Evolutionary conservation across 2,888 invertebrate genomes (phyloP).

Genomic region (Polyploca ridens): DNA sequence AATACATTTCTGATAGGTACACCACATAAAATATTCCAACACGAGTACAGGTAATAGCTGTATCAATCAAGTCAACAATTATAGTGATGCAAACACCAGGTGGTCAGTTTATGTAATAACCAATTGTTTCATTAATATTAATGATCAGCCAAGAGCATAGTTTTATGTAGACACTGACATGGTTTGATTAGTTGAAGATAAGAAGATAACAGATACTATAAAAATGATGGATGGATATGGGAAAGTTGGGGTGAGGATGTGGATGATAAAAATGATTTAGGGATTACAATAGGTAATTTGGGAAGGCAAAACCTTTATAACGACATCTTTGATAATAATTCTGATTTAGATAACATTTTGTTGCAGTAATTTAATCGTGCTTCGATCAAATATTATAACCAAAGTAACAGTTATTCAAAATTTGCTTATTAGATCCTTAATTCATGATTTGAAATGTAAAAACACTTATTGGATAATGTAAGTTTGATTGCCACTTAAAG

Average conservation of each 20-base stretch:
- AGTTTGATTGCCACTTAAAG: neutral
- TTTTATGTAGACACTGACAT: slow-evolving; percentile 42
- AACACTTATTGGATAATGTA: too few relatives aligned
- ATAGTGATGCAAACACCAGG: slow-evolving; percentile 65
- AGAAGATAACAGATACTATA: slow-evolving; percentile 34
- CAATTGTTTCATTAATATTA: slow-evolving; percentile 64
- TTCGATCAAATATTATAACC: too few relatives aligned
- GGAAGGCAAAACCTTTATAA: neutral
- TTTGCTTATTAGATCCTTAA: too few relatives aligned
- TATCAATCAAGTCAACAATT: slow-evolving; percentile 68
- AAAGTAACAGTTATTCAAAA: neutral
- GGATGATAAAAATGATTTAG: slow-evolving; percentile 13
- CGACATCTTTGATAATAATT: neutral
- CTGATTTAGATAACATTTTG: neutral
- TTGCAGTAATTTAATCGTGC: too few relatives aligned
- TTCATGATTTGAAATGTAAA: too few relatives aligned
- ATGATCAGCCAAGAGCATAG: slow-evolving; percentile 27
- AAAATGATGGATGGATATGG: slow-evolving; percentile 43
- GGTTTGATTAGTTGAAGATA: slow-evolving; percentile 44
- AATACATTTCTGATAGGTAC: slow-evolving; percentile 22
- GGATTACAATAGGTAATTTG: neutral
- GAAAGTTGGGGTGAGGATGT: slow-evolving; percentile 20
- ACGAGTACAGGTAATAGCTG: slow-evolving; percentile 41
- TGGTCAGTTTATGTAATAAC: slow-evolving; percentile 62
- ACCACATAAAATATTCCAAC: slow-evolving; percentile 42